Evolutionary conservation across 2,797 vertebrate genomes (phyloP).

Genomic region (Anguilla megastoma): DNA sequence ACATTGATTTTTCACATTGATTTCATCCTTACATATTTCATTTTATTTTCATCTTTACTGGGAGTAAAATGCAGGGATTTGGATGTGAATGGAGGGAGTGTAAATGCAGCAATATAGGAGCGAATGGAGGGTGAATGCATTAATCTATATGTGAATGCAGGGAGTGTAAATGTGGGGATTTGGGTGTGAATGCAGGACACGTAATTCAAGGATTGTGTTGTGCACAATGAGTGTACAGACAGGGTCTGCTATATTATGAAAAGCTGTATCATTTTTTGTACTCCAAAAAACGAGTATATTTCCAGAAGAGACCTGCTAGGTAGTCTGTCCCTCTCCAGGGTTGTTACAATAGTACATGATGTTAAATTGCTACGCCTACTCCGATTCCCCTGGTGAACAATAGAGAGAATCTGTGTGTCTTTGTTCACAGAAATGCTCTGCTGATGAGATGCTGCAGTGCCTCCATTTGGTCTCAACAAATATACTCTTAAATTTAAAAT

Average conservation of each 20-base stretch:
- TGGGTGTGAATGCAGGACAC: background rate
- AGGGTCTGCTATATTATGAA: background rate
- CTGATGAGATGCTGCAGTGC: background rate
- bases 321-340: background rate
- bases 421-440: background rate
- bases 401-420: no score
- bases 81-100: background rate
- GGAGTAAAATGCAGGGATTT: background rate
- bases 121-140: background rate
- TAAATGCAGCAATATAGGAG: background rate
- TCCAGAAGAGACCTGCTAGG: background rate
- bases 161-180: background rate
- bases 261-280: background rate
- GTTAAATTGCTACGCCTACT: background rate
- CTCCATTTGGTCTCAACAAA: background rate
- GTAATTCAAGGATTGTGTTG: background rate
- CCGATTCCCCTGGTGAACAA: background rate
- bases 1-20: background rate
- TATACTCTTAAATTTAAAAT: background rate
- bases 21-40: background rate
- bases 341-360: background rate
- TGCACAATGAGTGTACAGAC: background rate
- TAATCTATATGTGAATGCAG: background rate
- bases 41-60: background rate
- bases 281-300: background rate